phyloP scores from a whole-genome alignment of 2,113 vertebrate genomes.

The Anguilla rostrata region DNA sequence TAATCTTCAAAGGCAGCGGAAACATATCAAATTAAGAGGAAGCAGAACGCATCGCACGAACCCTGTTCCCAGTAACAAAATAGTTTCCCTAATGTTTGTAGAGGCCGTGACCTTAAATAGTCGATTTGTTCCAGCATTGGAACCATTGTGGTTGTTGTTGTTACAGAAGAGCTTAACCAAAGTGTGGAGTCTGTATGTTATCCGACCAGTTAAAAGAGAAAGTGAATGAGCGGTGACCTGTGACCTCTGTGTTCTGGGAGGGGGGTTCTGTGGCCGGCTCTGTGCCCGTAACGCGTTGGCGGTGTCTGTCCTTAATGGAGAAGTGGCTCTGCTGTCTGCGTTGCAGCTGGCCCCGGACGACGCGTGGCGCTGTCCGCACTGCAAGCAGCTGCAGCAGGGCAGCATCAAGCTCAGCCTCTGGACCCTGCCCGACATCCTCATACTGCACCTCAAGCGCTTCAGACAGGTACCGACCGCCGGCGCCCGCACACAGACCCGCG shows the following conservation, averaged over 20 bases:
- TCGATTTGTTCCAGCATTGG: neutral
- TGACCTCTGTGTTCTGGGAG: neutral
- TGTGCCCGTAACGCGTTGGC: neutral
- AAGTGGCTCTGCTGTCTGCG: slow-evolving; percentile 2
- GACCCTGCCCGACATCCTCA: slow-evolving; percentile 94
- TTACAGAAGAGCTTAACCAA: neutral
- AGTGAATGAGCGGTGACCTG: neutral
- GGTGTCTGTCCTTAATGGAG: neutral
- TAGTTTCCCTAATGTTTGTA: neutral
- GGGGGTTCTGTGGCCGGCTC: neutral
- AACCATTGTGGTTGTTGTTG: neutral
- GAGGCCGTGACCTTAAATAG: neutral
- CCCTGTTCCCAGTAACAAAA: neutral
- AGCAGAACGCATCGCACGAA: neutral
- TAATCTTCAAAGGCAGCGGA: neutral
- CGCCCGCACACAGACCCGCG: neutral
- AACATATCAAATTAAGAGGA: neutral
- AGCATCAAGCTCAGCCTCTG: slow-evolving; percentile 94
- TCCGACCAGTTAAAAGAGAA: neutral
- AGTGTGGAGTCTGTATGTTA: neutral
- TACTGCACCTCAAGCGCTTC: slow-evolving; percentile 93
- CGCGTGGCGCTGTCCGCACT: slow-evolving; percentile 95
- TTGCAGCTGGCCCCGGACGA: slow-evolving; percentile 92
- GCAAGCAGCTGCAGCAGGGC: slow-evolving; percentile 96
- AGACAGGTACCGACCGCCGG: slow-evolving; percentile 75